A percentile compares a stretch with the other conserved stretches of the same genome.
These are phyloP conservation scores for Symphodus melops DNA, from an alignment of 2,113 vertebrate genomes.

Conservation along the genomic window DNA sequence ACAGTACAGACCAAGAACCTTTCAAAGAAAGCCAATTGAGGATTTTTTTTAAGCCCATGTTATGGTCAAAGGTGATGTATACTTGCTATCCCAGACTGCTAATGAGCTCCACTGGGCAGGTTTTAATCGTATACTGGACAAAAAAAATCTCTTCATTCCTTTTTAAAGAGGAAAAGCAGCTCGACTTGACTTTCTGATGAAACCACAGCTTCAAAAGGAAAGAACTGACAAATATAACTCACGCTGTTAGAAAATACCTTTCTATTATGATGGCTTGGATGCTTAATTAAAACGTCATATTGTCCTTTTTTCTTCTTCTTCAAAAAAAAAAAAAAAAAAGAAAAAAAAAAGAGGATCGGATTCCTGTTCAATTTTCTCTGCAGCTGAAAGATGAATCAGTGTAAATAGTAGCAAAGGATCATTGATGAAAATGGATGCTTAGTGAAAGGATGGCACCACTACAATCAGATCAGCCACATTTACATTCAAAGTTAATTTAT, in stretches of 20 bases:
- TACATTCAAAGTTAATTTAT: neutral
- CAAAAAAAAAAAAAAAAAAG: no score
- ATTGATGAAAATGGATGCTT: no score
- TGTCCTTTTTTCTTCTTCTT: no score
- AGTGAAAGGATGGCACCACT: no score
- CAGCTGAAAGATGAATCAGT: no score
- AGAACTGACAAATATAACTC: neutral
- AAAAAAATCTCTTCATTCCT: conserved; percentile 34
- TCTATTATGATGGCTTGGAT: neutral
- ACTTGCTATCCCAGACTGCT: conserved; percentile 48
- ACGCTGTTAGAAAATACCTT: conserved; percentile 4
- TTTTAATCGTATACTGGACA: conserved; percentile 47
- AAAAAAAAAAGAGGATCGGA: neutral
- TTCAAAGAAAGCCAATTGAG: conserved; percentile 49
- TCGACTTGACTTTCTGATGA: conserved; percentile 1
- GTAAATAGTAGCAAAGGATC: no score
- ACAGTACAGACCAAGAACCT: conserved; percentile 20
- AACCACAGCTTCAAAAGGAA: conserved; percentile 14
- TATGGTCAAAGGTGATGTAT: conserved; percentile 56
- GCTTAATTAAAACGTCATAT: no score
- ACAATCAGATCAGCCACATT: neutral
- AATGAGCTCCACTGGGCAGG: conserved; percentile 75
- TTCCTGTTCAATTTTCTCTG: neutral
- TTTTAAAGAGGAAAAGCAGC: conserved; percentile 19
- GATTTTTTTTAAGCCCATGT: conserved; percentile 35